phyloP scores from a whole-genome alignment of 2,888 invertebrate species.

The Pollenia angustigena region DNA sequence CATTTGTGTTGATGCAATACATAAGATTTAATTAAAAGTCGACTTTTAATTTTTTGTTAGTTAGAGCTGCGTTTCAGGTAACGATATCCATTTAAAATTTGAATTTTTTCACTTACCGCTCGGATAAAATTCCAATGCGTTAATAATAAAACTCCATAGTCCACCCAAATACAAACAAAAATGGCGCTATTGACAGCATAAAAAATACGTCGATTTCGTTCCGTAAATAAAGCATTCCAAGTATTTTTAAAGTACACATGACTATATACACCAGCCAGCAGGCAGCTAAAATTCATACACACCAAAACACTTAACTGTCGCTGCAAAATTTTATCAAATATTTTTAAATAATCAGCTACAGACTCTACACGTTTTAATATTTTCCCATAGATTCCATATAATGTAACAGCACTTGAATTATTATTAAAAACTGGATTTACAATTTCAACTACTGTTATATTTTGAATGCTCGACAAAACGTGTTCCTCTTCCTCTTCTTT shows the following conservation, averaged over 20 bases:
- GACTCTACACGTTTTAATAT: background rate
- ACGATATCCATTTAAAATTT: no score
- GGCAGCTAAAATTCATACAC: slow-evolving; percentile 78
- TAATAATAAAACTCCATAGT: slow-evolving; percentile 78
- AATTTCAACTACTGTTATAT: slow-evolving; percentile 37
- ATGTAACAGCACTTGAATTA: background rate
- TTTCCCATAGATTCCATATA: slow-evolving; percentile 4
- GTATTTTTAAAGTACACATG: slow-evolving; percentile 77
- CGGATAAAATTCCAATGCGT: slow-evolving; percentile 74
- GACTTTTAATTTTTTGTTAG: no score
- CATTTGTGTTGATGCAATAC: no score
- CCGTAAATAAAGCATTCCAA: slow-evolving; percentile 79
- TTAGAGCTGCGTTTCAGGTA: no score
- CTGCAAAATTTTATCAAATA: slow-evolving; percentile 75
- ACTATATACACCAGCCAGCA: slow-evolving; percentile 78
- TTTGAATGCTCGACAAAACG: background rate
- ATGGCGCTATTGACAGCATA: slow-evolving; percentile 78
- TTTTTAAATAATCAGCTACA: slow-evolving; percentile 29
- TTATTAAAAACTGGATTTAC: slow-evolving; percentile 36
- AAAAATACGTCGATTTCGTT: slow-evolving; percentile 77
- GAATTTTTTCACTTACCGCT: slow-evolving; percentile 74
- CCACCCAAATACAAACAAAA: slow-evolving; percentile 79
- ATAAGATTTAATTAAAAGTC: no score
- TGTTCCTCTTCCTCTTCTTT: background rate
- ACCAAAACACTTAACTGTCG: slow-evolving; percentile 77